Evolutionary conservation across 1,140 invertebrate genomes (phyloP).

Genomic region (Oedothorax gibbosus): DNA sequence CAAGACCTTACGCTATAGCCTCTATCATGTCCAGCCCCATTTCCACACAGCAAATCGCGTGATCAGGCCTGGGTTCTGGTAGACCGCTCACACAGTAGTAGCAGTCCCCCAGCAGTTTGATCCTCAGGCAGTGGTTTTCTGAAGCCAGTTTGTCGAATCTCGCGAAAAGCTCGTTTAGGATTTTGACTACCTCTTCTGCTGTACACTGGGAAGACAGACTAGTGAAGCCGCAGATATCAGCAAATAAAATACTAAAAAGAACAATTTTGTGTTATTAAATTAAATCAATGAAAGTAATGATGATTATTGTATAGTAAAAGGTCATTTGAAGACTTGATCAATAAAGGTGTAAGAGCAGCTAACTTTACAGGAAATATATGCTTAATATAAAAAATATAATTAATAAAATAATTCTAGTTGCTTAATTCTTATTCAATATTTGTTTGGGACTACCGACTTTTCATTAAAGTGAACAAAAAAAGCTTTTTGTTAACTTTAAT

Average conservation of each 20-base stretch:
- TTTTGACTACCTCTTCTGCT: conserved; percentile 91
- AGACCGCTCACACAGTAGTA: conserved; percentile 94
- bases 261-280: neutral
- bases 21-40: conserved; percentile 98
- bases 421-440: too few species aligned
- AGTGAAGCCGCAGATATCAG: conserved; percentile 98
- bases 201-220: conserved; percentile 94
- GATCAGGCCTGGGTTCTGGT: conserved; percentile 87
- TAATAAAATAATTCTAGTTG: too few species aligned
- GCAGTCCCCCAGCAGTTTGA: conserved; percentile 93
- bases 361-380: too few species aligned
- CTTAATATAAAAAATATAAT: too few species aligned
- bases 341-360: too few species aligned
- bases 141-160: conserved; percentile 92
- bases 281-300: too few species aligned
- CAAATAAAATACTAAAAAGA: conserved; percentile 90
- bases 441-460: too few species aligned
- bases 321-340: too few species aligned
- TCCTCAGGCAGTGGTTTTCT: conserved; percentile 90
- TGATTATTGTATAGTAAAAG: too few species aligned
- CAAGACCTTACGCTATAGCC: conserved; percentile 88
- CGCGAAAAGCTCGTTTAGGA: conserved; percentile 96
- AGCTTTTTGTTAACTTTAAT: too few species aligned
- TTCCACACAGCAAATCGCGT: conserved; percentile 93
- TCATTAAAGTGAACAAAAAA: too few species aligned